These are phyloP conservation scores for Epinephelus fuscoguttatus DNA, from an alignment of 2,113 vertebrate species.

Conservation along the genomic window DNA sequence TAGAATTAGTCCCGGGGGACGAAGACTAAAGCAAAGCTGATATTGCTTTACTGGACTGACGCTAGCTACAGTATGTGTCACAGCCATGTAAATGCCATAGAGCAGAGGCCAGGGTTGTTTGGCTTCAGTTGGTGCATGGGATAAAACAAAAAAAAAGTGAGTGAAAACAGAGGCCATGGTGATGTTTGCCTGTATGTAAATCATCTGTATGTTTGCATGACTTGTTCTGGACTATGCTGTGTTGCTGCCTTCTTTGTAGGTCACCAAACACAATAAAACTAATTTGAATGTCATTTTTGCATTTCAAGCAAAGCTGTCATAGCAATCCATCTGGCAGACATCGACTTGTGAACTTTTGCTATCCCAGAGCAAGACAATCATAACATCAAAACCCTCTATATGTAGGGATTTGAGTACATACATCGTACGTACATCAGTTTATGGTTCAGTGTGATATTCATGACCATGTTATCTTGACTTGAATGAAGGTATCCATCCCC, in stretches of 20 bases:
- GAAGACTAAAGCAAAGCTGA: constrained; percentile 27
- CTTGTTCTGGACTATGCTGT: neutral
- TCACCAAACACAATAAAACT: constrained; percentile 53
- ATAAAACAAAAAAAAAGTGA: constrained; percentile 38
- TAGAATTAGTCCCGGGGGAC: constrained; percentile 41
- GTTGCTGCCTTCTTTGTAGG: constrained; percentile 42
- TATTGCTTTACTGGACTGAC: constrained; percentile 30
- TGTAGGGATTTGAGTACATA: neutral
- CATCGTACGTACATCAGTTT: constrained; percentile 16
- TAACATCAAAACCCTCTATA: constrained; percentile 7
- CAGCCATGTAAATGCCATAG: constrained; percentile 60
- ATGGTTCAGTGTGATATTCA: constrained; percentile 9
- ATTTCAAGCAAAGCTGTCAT: constrained; percentile 57
- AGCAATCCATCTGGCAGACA: neutral
- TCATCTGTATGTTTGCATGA: constrained; percentile 46
- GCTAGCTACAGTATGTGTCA: constrained; percentile 22
- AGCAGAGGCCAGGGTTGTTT: constrained; percentile 36
- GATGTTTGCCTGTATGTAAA: constrained; percentile 70
- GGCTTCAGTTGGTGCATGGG: constrained; percentile 17
- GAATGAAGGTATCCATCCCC: neutral
- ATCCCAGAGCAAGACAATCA: constrained; percentile 6
- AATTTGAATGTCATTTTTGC: constrained; percentile 76
- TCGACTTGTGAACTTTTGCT: constrained; percentile 19
- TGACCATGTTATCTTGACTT: neutral
- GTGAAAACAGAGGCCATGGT: constrained; percentile 8